Evolutionary conservation across 2,888 invertebrate genomes (phyloP).

Genomic region (Chalcosyrphus nemorum): DNA sequence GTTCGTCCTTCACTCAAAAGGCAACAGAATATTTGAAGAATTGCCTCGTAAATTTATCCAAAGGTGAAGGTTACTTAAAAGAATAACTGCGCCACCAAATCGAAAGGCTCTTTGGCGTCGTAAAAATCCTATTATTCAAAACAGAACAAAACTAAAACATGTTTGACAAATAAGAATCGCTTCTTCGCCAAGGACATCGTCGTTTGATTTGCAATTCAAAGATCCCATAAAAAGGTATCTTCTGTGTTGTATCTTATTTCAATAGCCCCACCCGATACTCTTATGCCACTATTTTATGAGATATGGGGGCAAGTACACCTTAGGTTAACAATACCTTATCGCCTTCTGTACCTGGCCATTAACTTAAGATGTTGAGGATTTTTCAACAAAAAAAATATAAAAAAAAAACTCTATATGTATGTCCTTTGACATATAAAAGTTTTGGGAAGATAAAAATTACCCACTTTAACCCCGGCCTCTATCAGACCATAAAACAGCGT

Average conservation of each 20-base stretch:
- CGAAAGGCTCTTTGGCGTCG: background rate
- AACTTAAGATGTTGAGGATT: constrained; percentile 40
- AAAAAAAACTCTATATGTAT: constrained; percentile 29
- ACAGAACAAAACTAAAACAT: background rate
- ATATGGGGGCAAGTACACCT: constrained; percentile 18
- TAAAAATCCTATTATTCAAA: background rate
- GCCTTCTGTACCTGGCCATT: constrained; percentile 38
- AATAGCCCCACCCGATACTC: background rate
- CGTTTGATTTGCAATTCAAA: constrained; percentile 29
- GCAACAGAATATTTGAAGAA: background rate
- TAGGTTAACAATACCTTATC: constrained; percentile 39
- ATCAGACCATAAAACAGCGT: constrained; percentile 23
- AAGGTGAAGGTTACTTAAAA: background rate
- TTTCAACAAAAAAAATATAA: constrained; percentile 21
- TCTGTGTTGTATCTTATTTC: background rate
- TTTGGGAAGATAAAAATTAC: constrained; percentile 15
- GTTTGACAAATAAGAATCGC: constrained; percentile 11
- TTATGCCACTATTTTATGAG: constrained; percentile 39
- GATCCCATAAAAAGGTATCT: constrained; percentile 2
- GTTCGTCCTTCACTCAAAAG: background rate
- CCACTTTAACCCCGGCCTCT: background rate
- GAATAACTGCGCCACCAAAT: background rate
- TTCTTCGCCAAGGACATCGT: constrained; percentile 3
- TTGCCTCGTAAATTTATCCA: background rate
- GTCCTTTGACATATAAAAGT: constrained; percentile 16